A percentile compares a stretch with the other conserved stretches of the same genome.
Evolutionary conservation across 2,797 vertebrate genomes (phyloP).

Genomic region (Chelon auratus): DNA sequence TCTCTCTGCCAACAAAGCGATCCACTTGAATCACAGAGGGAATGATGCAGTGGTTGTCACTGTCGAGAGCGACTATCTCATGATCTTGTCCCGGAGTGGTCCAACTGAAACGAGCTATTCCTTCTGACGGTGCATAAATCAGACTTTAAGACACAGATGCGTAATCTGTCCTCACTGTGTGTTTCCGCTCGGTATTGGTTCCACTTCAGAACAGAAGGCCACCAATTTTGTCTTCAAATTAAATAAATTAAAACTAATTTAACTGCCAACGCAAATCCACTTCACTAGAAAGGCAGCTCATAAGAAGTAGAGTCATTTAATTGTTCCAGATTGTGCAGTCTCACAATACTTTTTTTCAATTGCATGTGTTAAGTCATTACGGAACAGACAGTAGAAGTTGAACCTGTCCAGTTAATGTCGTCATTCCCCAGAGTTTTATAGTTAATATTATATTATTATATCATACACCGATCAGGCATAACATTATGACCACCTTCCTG

Average conservation of each 20-base stretch:
- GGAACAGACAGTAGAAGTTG: too few species aligned
- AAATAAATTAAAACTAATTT: slow-evolving; percentile 16
- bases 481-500: too few species aligned
- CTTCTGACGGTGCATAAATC: slow-evolving; percentile 25
- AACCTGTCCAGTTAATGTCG: too few species aligned
- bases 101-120: slow-evolving; percentile 17
- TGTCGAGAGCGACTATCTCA: slow-evolving; percentile 8
- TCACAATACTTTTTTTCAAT: not conserved
- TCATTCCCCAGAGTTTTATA: too few species aligned
- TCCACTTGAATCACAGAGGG: not conserved
- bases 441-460: too few species aligned
- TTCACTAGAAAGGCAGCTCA: not conserved
- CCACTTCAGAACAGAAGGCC: slow-evolving; percentile 14
- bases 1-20: not conserved
- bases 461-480: too few species aligned
- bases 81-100: slow-evolving; percentile 13
- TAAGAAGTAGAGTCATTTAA: not conserved
- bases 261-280: slow-evolving; percentile 1
- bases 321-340: not conserved
- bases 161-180: slow-evolving; percentile 22
- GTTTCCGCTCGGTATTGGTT: slow-evolving; percentile 30
- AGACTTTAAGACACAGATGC: slow-evolving; percentile 27
- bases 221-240: slow-evolving; percentile 1
- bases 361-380: not conserved
- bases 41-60: not conserved